Conservation (phyloP, 2,797 vertebrate genomes). For the Novumbra hubbsi region DNA sequence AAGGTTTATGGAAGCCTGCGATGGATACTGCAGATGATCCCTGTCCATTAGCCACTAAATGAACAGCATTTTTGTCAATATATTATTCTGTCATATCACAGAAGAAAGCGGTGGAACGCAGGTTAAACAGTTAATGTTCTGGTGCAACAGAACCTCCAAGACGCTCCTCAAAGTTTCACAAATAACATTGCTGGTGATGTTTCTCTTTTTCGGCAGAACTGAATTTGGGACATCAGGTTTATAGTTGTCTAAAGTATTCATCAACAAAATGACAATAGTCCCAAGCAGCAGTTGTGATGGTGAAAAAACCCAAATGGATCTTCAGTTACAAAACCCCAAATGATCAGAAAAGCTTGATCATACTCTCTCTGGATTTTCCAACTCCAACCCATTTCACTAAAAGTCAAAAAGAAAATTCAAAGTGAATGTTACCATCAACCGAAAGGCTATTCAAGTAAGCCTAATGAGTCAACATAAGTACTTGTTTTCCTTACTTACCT, state of each 20-base stretch:
- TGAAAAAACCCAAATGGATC: neutral
- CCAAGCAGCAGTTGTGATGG: constrained; percentile 4
- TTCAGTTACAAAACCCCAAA: neutral
- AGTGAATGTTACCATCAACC: neutral
- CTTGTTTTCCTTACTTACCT: constrained; percentile 58
- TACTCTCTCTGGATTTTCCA: constrained; percentile 82
- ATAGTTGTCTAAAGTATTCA: constrained; percentile 26
- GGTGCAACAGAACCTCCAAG: constrained; percentile 40
- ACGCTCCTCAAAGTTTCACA: constrained; percentile 34
- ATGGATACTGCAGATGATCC: neutral
- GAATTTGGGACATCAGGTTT: constrained; percentile 35
- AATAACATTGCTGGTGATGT: constrained; percentile 65
- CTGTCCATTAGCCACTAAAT: constrained; percentile 33
- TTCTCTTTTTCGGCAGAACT: constrained; percentile 34
- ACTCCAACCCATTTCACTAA: constrained; percentile 86
- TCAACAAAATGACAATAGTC: constrained; percentile 40
- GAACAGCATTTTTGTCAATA: constrained; percentile 38
- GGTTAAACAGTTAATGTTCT: constrained; percentile 39
- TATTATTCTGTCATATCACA: neutral
- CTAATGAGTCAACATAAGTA: neutral
- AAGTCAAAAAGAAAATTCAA: constrained; percentile 20
- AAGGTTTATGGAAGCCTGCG: neutral
- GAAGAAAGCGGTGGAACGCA: constrained; percentile 50
- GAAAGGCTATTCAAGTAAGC: neutral
- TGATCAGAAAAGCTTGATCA: constrained; percentile 79